Base-by-base conservation (phyloP, 1,140 invertebrate species). In the Drosophila varians region DNA sequence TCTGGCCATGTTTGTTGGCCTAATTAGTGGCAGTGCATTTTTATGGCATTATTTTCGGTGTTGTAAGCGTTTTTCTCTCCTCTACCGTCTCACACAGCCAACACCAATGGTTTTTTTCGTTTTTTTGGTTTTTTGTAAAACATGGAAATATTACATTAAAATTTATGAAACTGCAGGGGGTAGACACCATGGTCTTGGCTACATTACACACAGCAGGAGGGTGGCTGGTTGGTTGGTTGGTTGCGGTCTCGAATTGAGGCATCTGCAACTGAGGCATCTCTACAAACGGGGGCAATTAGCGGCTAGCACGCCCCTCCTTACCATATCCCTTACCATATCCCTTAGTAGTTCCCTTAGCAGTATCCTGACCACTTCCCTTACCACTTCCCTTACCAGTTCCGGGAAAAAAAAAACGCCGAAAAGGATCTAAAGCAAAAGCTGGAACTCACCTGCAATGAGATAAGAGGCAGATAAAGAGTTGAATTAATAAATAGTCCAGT, bases 1-100 rank as follows among this genome's bases (percentile, higher is more conserved):
- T 51, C 19, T 54, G 45, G 70, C 70, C 78, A 66, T 83, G 69
- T 82, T 76, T 84, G 80, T 86, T 86, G 82, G 76, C 76, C 76
- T 86, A 86, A 86, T 86, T 86, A 86, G 82, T 77, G 77, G 68
- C 73, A 80, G 62, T 87, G 82, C 82, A 86, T 80, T 86, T 86
- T 86, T 87, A 86, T 86, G 66, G 82, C 82, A 86, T 86, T 77
- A 87, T 86, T 86, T 86, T 80, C 48, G 82, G 82, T 56, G 82
- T 80, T 86, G 82, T 86, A 80, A 77, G 64, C 80, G 64, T 56
- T 86, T 77, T 74, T 60, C 28, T 43, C 36, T n/a, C 19, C 53
- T 36, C 34, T 12, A 12, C 11, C 31, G 1, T n/a, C 0, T 9
- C 36, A 8, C 36, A 11, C 11, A 3, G 3, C 56, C 71, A 57